phyloP scores from a whole-genome alignment of 2,113 vertebrate genomes.

The Saccopteryx leptura region DNA sequence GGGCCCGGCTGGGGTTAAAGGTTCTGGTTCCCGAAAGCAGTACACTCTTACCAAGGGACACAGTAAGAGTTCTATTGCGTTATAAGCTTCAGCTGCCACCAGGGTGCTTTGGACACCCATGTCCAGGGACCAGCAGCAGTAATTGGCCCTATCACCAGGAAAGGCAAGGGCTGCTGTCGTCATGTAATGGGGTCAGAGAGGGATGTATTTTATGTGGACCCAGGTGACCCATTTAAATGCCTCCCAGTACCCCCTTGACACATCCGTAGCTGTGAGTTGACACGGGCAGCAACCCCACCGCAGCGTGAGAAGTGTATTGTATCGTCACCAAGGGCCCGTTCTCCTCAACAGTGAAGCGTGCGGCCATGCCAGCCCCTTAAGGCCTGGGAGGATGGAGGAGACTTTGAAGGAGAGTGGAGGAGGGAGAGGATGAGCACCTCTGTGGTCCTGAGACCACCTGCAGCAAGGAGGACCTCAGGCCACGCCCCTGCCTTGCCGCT shows the following conservation, averaged over 20 bases:
- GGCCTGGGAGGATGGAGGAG: neutral
- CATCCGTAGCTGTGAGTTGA: neutral
- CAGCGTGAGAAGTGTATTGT: neutral
- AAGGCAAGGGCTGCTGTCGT: neutral
- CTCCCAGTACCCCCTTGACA: neutral
- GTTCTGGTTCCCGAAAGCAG: neutral
- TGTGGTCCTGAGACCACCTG: neutral
- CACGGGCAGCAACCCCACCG: neutral
- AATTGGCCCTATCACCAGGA: neutral
- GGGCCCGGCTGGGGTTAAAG: neutral
- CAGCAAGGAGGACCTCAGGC: neutral
- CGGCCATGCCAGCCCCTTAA: too few species aligned
- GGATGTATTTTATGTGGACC: neutral
- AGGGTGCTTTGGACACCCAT: neutral
- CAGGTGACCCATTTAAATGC: neutral
- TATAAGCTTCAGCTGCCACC: neutral
- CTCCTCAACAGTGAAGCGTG: neutral
- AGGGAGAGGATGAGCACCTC: neutral
- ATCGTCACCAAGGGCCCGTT: neutral
- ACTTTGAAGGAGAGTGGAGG: neutral
- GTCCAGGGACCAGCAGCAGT: too few species aligned
- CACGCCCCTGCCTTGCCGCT: neutral
- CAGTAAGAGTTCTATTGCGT: neutral
- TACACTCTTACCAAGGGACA: neutral
- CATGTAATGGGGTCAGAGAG: neutral